Base-by-base conservation (phyloP, 2,888 invertebrate species). In the Lithophane socia region DNA sequence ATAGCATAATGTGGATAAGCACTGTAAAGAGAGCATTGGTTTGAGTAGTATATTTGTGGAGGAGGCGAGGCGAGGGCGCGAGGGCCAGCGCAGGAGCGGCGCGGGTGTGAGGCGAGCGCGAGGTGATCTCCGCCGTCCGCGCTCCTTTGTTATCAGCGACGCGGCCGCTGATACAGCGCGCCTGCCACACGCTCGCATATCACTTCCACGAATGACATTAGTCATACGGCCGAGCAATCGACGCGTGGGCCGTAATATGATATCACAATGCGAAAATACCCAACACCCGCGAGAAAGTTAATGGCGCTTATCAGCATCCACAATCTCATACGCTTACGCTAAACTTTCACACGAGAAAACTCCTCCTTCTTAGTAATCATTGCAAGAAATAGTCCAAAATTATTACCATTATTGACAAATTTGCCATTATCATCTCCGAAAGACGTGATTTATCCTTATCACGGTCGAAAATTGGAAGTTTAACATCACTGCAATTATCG, bases 351-450 rank as follows among this genome's bases (percentile, higher is more conserved):
- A 96, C 94, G 95, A 94, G 94, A 96, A 96, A 95, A 96, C 94
- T 92, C 90, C 89, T 91, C 91, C 92, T 93, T 93, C 90, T 89
- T 87, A 89, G 79, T 86, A 83, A 83, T 87, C 79, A 86, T 90
- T 89, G 81, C 86, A 77, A 83, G 84, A 92, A 94, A 94, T 91
- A 92, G 90, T 88, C 70, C 85, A 91, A 91, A 90, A 93, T 92
- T 88, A 92, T 97, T 97, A 98, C 98, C 98, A 98, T 97, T 97
- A 98, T 97, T 93, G 98, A 98, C 93, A 98, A 97, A 97, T 98
- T 98, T 97, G 98, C 97, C 97, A 97, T 98, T 97, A 98, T 97
- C 97, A 97, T 97, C 96, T 97, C 97, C 97, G 97, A 97, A 93
- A 97, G 97, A 92, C 97, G 97, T 92, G 97, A 97, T 96, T 97